Percentiles rank a stretch among this genome's conserved stretches.
These are phyloP conservation scores for Lipotes vexillifer DNA, from an alignment of 2,113 vertebrate genomes.

Conservation along the genomic window DNA sequence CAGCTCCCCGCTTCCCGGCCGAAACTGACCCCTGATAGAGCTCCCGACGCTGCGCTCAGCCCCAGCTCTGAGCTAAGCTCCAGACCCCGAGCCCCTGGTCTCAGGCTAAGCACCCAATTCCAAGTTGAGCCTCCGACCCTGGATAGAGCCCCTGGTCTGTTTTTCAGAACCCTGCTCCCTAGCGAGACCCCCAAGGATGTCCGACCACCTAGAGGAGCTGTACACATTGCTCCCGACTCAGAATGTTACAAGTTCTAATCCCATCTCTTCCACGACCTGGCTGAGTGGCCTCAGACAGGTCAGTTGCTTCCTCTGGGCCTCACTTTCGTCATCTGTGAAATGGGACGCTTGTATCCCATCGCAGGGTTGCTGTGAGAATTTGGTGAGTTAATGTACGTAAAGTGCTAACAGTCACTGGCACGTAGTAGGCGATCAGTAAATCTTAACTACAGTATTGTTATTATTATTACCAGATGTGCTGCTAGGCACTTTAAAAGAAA, in stretches of 20 bases:
- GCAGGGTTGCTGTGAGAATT: neutral
- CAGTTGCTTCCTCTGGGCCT: neutral
- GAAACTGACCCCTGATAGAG: neutral
- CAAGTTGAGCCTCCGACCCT: neutral
- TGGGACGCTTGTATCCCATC: neutral
- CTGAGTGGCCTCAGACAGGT: neutral
- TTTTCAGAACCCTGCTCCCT: neutral
- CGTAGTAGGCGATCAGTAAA: neutral
- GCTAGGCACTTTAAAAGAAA: neutral
- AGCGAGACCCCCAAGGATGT: neutral
- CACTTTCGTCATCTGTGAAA: neutral
- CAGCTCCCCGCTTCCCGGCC: neutral
- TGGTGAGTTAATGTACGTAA: neutral
- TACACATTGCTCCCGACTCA: neutral
- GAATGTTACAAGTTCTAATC: neutral
- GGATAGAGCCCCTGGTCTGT: neutral
- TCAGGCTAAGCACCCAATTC: neutral
- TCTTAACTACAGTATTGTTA: neutral
- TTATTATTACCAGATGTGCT: neutral
- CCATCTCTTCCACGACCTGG: neutral
- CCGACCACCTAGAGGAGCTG: neutral
- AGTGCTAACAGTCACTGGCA: neutral
- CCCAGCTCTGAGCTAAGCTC: neutral
- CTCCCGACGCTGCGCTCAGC: neutral
- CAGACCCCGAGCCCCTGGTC: neutral